phyloP scores from a whole-genome alignment of 92 coral and sea anemone species.

The Parazoanthus darwini region DNA sequence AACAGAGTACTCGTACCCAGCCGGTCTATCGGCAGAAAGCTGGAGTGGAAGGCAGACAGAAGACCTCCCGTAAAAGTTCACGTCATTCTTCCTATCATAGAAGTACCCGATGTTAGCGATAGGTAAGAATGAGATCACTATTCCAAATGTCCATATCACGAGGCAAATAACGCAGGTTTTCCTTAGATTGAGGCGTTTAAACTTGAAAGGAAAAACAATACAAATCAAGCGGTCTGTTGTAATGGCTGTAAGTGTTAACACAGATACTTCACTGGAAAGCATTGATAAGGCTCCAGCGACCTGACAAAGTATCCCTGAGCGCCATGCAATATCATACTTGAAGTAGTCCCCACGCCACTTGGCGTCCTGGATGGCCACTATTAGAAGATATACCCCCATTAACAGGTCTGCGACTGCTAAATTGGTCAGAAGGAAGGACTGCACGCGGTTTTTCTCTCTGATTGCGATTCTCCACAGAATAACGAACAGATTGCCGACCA shows the following conservation, averaged over 20 bases:
- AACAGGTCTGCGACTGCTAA: slow-evolving; percentile 63
- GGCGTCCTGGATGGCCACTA: slow-evolving; percentile 48
- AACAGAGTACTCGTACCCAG: slow-evolving; percentile 62
- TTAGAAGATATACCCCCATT: slow-evolving; percentile 66
- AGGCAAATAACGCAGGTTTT: slow-evolving; percentile 2
- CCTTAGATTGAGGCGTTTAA: slow-evolving; percentile 33
- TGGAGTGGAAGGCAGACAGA: slow-evolving; percentile 66
- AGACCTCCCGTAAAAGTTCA: slow-evolving; percentile 57
- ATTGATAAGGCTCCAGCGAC: slow-evolving; percentile 55
- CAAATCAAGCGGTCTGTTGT: slow-evolving; percentile 58
- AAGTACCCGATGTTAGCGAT: slow-evolving; percentile 33
- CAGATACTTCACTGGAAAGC: slow-evolving; percentile 60
- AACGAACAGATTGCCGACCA: slow-evolving; percentile 51
- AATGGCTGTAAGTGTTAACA: slow-evolving; percentile 49
- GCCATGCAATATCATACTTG: slow-evolving; percentile 53
- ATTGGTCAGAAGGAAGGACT: slow-evolving; percentile 58
- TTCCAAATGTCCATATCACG: slow-evolving; percentile 46
- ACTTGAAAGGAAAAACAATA: slow-evolving; percentile 45
- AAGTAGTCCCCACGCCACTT: slow-evolving; percentile 57
- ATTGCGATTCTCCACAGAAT: slow-evolving; percentile 27
- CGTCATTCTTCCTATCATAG: slow-evolving; percentile 26
- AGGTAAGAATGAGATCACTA: slow-evolving; percentile 40
- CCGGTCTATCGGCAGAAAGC: slow-evolving; percentile 41
- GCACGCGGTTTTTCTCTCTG: slow-evolving; percentile 46
- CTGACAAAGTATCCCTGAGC: slow-evolving; percentile 42